Conservation (phyloP, 2,113 vertebrate species). For the Grallaria varia region DNA sequence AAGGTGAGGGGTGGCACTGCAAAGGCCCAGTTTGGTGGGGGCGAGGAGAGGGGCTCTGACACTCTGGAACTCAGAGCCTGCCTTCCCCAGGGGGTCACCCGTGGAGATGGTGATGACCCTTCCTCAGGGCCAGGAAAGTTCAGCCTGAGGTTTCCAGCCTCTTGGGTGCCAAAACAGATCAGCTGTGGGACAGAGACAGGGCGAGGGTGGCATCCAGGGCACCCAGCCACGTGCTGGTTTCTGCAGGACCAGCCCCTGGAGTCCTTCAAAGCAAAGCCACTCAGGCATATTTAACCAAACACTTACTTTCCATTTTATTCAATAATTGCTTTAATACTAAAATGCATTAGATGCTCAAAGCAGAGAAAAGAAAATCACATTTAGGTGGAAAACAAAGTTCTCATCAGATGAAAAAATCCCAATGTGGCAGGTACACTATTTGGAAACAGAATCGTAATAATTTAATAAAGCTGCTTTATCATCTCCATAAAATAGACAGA, state of each 20-base stretch:
- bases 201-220: not conserved
- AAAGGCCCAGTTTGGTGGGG: rapidly evolving
- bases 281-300: slow-evolving; percentile 64
- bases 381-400: slow-evolving; percentile 76
- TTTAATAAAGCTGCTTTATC: slow-evolving; percentile 85
- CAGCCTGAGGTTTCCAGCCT: not conserved
- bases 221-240: rapidly evolving
- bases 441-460: slow-evolving; percentile 80
- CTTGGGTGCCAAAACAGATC: rapidly evolving
- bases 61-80: not conserved
- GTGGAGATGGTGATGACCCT: rapidly evolving
- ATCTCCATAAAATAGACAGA: slow-evolving; percentile 83
- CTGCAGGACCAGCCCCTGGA: not conserved
- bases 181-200: rapidly evolving
- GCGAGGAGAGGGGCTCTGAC: not conserved
- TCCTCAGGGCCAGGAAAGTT: not conserved
- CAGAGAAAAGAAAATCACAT: slow-evolving; percentile 78
- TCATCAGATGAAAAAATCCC: slow-evolving; percentile 71
- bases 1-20: not conserved
- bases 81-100: not conserved
- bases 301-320: slow-evolving; percentile 73
- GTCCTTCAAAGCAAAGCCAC: slow-evolving; percentile 42
- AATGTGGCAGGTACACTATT: slow-evolving; percentile 74
- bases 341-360: slow-evolving; percentile 79
- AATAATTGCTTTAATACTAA: slow-evolving; percentile 83